phyloP scores from a whole-genome alignment of 2,888 invertebrate species.

The Nomada fabriciana region DNA sequence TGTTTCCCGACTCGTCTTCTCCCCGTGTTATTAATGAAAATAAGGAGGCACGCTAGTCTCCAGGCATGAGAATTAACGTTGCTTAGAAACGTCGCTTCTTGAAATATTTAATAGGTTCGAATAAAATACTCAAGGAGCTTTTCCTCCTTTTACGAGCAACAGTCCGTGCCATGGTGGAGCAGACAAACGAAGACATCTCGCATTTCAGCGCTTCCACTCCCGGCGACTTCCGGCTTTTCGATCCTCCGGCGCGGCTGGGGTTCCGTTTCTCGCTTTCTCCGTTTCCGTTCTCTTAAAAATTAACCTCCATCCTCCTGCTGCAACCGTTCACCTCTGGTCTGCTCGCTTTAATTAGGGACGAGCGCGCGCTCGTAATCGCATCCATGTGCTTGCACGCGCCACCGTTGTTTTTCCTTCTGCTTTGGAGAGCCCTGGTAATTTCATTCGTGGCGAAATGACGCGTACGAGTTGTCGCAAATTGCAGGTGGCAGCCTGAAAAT shows the following conservation, averaged over 20 bases:
- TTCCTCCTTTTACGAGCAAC: constrained; percentile 23
- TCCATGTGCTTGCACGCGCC: constrained; percentile 23
- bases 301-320: background rate
- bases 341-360: constrained; percentile 41
- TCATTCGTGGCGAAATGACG: constrained; percentile 48
- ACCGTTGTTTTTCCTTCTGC: constrained; percentile 31
- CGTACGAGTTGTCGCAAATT: constrained; percentile 57
- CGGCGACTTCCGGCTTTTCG: constrained; percentile 44
- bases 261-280: constrained; percentile 41
- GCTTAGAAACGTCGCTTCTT: background rate
- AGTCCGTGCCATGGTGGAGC: constrained; percentile 27
- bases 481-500: constrained; percentile 38
- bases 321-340: background rate
- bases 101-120: too few relatives aligned
- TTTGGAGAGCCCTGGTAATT: constrained; percentile 34
- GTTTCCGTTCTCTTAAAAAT: constrained; percentile 46
- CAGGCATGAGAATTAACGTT: background rate
- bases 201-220: constrained; percentile 32
- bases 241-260: background rate
- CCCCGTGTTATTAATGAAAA: background rate
- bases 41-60: too few relatives aligned
- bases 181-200: constrained; percentile 58
- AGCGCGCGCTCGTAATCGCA: constrained; percentile 34
- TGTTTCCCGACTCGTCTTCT: background rate
- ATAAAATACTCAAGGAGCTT: background rate